Conservation (phyloP, 2,888 invertebrate genomes). For the Clivina fossor region DNA sequence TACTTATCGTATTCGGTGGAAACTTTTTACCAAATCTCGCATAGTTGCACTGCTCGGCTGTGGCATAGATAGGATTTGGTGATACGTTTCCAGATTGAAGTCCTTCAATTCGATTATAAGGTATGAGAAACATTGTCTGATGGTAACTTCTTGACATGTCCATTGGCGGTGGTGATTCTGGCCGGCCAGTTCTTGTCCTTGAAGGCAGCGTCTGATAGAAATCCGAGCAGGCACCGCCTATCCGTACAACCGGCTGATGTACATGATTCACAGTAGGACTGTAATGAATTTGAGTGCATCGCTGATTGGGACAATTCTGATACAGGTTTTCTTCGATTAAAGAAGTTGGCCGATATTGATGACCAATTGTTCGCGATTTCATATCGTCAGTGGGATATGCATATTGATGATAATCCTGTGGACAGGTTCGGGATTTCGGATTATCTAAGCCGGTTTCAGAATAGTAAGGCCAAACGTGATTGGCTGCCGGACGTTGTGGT, state of each 20-base stretch:
- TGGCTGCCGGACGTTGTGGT: conserved; percentile 44
- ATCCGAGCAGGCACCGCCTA: conserved; percentile 47
- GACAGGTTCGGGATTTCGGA: conserved; percentile 41
- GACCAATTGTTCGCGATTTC: conserved; percentile 41
- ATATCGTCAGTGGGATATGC: conserved; percentile 45
- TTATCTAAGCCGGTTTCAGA: conserved; percentile 59
- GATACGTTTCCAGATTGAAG: conserved; percentile 43
- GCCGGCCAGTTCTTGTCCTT: conserved; percentile 56
- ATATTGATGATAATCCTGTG: conserved; percentile 37
- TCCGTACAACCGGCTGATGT: conserved; percentile 47
- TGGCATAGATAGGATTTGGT: conserved; percentile 46
- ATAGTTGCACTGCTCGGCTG: conserved; percentile 42
- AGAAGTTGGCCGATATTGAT: conserved; percentile 48
- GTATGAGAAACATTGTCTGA: conserved; percentile 69
- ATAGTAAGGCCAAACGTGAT: conserved; percentile 68
- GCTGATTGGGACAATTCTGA: conserved; percentile 57
- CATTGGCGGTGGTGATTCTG: conserved; percentile 72
- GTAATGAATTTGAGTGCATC: conserved; percentile 43
- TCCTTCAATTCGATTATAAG: conserved; percentile 60
- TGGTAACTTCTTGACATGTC: conserved; percentile 62
- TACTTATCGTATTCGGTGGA: conserved; percentile 51
- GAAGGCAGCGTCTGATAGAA: conserved; percentile 49
- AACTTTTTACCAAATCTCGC: conserved; percentile 45
- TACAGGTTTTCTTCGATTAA: conserved; percentile 55
- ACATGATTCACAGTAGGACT: conserved; percentile 46